Base-by-base conservation (phyloP, 1,140 invertebrate genomes). In the Sweltsa coloradensis region DNA sequence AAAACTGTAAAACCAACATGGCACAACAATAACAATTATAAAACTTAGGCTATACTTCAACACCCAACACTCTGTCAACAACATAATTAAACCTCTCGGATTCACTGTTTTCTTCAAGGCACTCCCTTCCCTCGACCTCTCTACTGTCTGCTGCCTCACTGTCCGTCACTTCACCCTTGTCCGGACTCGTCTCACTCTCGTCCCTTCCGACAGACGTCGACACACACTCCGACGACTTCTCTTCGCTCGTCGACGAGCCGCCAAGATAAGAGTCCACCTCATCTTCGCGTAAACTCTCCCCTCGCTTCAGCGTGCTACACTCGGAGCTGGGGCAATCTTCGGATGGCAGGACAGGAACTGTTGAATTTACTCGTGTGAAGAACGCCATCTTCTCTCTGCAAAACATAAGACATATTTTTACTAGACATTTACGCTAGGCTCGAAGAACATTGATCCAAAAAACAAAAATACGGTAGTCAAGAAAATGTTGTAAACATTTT, bases 321-420 rank as follows among this genome's bases (percentile, higher is more conserved):
- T 50, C 37, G 5, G 44, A 51, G 21, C 47, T 34, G 3, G 26
- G 24, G 37, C 63, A 66, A 43, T 79, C 75, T 9, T 87, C 82
- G 24, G 73, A 69, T 4, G 85, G 83, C 41, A 88, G 64, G 27
- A 85, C 74, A 45, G 87, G 85, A 53, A 90, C 78, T 50, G 74
- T 81, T 18, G 82, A 59, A 56, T 85, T 86, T 5, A 81, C 75
- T 49, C 82, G 73, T 2, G 89, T 92, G 62, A 95, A 93, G 67
- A 95, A 95, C 11, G 89, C 86, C 80, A 95, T 95, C 67, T 93
- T 94, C 67, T 93, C 89, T 72, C 89, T 93, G 68, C 19, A 73
- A 71, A 56, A 31, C 49, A 31, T 43, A 37, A 37, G 22, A n/a
- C n/a, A n/a, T n/a, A n/a, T n/a, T n/a, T 37, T 37, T 5, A 5